Conservation (phyloP, 1,140 invertebrate genomes). For the Hycleus cichorii region DNA sequence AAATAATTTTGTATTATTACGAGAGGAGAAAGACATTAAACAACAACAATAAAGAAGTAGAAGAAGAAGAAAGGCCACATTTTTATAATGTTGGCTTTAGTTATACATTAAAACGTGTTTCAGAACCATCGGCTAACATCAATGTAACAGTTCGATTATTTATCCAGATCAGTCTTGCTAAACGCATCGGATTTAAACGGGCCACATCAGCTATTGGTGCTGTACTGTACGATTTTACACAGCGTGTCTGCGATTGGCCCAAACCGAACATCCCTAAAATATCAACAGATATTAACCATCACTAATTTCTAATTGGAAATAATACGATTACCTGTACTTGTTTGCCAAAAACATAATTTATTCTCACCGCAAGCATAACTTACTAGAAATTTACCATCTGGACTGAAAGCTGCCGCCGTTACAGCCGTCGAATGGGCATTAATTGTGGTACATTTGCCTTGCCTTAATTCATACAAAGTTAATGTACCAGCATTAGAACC, state of each 20-base stretch:
- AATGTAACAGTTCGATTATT: constrained; percentile 84
- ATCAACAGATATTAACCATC: too few relatives aligned
- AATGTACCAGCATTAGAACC: constrained; percentile 87
- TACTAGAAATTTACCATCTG: constrained; percentile 94
- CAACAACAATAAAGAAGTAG: constrained; percentile 14
- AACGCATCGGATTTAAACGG: constrained; percentile 75
- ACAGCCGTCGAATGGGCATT: constrained; percentile 81
- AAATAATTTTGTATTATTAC: too few relatives aligned
- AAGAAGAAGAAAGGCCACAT: constrained; percentile 17
- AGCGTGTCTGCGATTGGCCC: constrained; percentile 83
- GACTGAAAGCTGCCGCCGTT: constrained; percentile 89
- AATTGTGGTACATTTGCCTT: constrained; percentile 88
- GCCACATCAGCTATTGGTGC: constrained; percentile 83
- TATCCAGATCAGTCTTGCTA: constrained; percentile 87
- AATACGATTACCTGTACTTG: constrained; percentile 52
- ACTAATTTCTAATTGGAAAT: too few relatives aligned
- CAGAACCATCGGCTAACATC: constrained; percentile 86
- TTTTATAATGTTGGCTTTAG: constrained; percentile 3
- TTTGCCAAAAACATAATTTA: constrained; percentile 97
- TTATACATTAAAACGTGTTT: constrained; percentile 84
- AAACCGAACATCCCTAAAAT: constrained; percentile 77
- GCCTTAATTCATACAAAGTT: constrained; percentile 92
- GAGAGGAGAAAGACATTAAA: neutral
- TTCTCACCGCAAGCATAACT: constrained; percentile 95
- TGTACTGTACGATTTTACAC: constrained; percentile 89